Conservation (phyloP, 2,113 vertebrate genomes). For the Onychostoma macrolepis region DNA sequence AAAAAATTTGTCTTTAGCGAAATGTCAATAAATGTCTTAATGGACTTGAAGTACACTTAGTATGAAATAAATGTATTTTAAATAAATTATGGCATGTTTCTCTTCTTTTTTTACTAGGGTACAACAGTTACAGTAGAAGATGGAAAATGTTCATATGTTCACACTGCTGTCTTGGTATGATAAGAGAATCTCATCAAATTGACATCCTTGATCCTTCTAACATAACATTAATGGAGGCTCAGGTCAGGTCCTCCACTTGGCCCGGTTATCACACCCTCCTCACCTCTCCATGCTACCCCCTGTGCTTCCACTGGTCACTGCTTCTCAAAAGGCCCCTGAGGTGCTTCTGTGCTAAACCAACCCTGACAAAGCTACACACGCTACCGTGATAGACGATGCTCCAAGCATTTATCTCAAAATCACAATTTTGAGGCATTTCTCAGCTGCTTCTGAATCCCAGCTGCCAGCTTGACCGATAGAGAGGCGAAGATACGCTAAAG, state of each 20-base stretch:
- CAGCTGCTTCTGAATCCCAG: constrained; percentile 6
- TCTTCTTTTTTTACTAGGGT: too few relatives aligned
- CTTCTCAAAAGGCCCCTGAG: background rate
- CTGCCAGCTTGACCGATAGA: constrained; percentile 18
- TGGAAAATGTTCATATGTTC: background rate
- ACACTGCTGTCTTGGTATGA: background rate
- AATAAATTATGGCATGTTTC: too few relatives aligned
- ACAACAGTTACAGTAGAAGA: background rate
- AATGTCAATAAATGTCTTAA: too few relatives aligned
- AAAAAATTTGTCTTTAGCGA: too few relatives aligned
- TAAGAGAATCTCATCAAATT: background rate
- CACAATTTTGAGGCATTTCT: constrained; percentile 19
- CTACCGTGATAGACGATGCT: background rate
- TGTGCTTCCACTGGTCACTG: constrained; percentile 8
- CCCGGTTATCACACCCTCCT: background rate
- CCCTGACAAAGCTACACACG: constrained; percentile 25
- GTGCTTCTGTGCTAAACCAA: constrained; percentile 25
- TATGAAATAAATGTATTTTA: too few relatives aligned
- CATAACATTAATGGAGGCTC: constrained; percentile 16
- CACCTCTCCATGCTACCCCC: constrained; percentile 8
- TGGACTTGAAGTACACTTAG: too few relatives aligned
- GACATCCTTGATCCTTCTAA: background rate
- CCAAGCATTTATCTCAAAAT: constrained; percentile 12
- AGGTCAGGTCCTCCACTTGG: constrained; percentile 18
- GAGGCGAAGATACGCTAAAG: constrained; percentile 8